Percentiles rank a stretch among this genome's conserved stretches.
phyloP scores from a whole-genome alignment of 2,797 vertebrate genomes.

The Phaenicophaeus curvirostris region DNA sequence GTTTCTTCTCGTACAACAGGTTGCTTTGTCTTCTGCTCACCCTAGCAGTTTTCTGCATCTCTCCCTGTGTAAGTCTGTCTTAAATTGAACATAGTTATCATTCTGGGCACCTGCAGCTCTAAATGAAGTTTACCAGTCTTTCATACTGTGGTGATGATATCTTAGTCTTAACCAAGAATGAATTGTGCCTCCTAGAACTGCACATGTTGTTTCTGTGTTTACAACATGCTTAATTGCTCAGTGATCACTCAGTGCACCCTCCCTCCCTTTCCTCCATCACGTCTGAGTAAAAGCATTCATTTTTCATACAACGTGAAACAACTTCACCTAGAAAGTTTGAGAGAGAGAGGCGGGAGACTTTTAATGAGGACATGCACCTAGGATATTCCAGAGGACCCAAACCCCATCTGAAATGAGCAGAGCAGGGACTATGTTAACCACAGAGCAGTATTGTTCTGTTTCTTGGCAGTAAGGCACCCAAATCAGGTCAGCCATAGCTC shows the following conservation, averaged over 20 bases:
- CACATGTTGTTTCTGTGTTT: background rate
- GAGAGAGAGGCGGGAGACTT: background rate
- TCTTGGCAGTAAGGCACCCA: background rate
- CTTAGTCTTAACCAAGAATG: background rate
- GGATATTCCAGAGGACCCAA: background rate
- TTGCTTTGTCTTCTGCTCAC: background rate
- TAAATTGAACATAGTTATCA: background rate
- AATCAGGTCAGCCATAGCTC: background rate
- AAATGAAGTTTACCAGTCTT: background rate
- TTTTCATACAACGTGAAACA: background rate
- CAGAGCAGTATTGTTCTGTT: background rate
- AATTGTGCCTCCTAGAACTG: background rate
- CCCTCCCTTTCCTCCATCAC: background rate
- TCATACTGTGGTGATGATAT: background rate
- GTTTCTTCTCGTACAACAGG: background rate
- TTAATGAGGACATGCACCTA: background rate
- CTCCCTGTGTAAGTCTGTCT: background rate
- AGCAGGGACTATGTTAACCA: background rate
- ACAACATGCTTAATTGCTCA: background rate
- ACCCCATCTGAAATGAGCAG: background rate
- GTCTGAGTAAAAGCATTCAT: background rate
- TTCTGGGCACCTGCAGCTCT: background rate
- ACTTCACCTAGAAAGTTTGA: background rate
- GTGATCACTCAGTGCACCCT: background rate
- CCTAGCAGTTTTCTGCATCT: background rate